Conservation (phyloP, 2,888 invertebrate species). For the Nymphalis polychloros region DNA sequence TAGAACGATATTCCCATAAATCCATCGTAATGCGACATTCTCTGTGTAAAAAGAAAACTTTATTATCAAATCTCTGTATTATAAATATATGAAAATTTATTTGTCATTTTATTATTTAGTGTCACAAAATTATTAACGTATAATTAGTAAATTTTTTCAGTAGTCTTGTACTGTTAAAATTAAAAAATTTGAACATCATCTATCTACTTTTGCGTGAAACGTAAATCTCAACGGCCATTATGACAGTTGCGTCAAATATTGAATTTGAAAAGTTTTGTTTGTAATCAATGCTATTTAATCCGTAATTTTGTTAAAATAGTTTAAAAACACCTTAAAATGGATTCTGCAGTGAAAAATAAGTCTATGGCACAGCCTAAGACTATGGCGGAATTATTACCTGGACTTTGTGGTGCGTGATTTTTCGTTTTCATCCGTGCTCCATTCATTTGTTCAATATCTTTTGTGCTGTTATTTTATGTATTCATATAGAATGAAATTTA, state of each 20-base stretch:
- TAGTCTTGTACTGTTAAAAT: too few species aligned
- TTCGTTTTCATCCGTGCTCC: conserved; percentile 9
- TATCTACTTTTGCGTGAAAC: neutral
- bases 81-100: too few species aligned
- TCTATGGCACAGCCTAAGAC: conserved; percentile 51
- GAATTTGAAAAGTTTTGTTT: conserved; percentile 29
- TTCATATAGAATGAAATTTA: neutral
- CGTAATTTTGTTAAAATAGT: neutral
- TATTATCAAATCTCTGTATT: too few species aligned
- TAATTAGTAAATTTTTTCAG: too few species aligned
- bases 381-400: conserved; percentile 64
- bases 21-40: too few species aligned
- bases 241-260: conserved; percentile 30
- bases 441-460: neutral
- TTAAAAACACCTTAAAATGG: conserved; percentile 50
- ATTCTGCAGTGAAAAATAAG: conserved; percentile 47
- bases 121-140: too few species aligned
- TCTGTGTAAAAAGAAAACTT: too few species aligned
- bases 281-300: conserved; percentile 23
- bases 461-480: neutral
- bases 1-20: too few species aligned
- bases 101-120: too few species aligned
- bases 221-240: conserved; percentile 28
- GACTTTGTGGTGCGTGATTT: conserved; percentile 52
- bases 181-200: neutral